Evolutionary conservation across 2,113 vertebrate genomes (phyloP), one percentile per base, ranked within the genome.

Genomic region (Rhynchopsitta pachyrhyncha): DNA sequence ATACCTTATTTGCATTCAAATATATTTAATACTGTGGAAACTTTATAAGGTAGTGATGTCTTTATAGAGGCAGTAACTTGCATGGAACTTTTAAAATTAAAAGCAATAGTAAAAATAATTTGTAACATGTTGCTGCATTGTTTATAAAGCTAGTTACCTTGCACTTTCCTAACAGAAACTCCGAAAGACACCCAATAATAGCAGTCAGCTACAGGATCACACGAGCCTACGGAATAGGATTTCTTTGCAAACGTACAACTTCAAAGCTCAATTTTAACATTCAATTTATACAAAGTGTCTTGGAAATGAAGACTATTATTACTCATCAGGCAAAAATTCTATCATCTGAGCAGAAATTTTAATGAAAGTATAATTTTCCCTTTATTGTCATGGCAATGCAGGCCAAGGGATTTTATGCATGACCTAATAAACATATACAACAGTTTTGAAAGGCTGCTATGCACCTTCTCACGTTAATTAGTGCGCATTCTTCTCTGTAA

Each of bases 1-100:
- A 79, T 92, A 97, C 94, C 96, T 96, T 96, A 95, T 93, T 94
- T 76, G 7, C 94, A 95, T 95, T 92, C 96, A 96, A 96, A 93
- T 95, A 91, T 52, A 84, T 91, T 97, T 96, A 96, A 95, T 86
- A 88, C 85, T 50, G 70, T 84, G 84, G 88, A 97, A 98, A 97
- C 90, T 97, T 97, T 94, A 98, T 82, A 97, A 87, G 90, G 92
- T 96, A 97, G 70, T 86, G 95, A 92, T 93, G 90, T 91, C 91
- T 97, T 98, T 97, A 97, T 95, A 96, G 81, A 95, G 75, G 90
- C 80, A 97, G 90, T 90, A 94, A 90, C 4, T 67, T 81, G 67
- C 76, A 89, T 71, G 69, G 75, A 97, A 95, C 88, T 92, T 92
- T 96, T 94, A 94, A 96, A 97, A 97, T 93, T 94, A 97, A 98